Evolutionary conservation across 2,113 vertebrate genomes (phyloP).

Genomic region (Tyto alba): DNA sequence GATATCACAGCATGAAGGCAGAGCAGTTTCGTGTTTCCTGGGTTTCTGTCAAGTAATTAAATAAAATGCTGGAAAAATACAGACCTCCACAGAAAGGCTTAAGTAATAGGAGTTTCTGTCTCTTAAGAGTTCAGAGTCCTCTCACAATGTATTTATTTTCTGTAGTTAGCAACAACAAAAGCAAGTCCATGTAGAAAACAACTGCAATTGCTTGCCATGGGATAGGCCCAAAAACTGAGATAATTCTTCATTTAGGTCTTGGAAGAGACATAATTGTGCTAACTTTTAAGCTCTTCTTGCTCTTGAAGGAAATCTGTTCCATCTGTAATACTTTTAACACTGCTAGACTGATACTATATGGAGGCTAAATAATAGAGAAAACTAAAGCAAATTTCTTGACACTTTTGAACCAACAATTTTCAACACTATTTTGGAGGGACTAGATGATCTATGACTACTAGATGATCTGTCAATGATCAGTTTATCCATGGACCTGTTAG

Average conservation of each 20-base stretch:
- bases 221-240: neutral
- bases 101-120: neutral
- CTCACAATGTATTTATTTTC: neutral
- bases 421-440: neutral
- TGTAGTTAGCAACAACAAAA: conserved; percentile 1
- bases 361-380: neutral
- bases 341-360: neutral
- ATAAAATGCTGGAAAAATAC: neutral
- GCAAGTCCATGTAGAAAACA: neutral
- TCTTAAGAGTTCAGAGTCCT: neutral
- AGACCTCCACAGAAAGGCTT: neutral
- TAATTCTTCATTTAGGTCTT: neutral
- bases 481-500: neutral
- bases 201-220: neutral
- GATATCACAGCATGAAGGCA: neutral
- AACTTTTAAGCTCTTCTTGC: neutral
- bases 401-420: neutral
- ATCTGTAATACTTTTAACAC: neutral
- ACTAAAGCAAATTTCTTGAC: neutral
- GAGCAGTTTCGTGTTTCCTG: neutral
- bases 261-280: neutral
- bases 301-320: neutral
- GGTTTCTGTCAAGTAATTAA: neutral
- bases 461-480: neutral
- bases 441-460: neutral